Conservation (phyloP, 1,140 invertebrate species). For the Cotesia chilonis region DNA sequence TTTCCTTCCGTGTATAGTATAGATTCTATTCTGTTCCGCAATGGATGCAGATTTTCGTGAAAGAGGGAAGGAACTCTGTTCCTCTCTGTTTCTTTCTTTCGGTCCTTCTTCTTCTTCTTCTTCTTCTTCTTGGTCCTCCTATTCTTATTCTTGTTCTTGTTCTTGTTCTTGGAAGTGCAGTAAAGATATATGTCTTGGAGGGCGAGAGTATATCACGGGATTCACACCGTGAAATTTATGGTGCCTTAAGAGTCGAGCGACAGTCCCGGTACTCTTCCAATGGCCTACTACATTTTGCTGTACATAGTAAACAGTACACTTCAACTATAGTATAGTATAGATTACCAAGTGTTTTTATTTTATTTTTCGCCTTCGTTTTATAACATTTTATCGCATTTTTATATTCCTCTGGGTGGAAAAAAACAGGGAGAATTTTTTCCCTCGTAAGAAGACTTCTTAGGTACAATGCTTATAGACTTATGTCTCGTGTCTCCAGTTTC, state of each 20-base stretch:
- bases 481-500: too few species aligned
- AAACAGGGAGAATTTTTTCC: conserved; percentile 1
- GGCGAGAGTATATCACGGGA: conserved; percentile 41
- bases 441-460: too few species aligned
- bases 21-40: not conserved
- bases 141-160: not conserved
- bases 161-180: not conserved
- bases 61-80: not conserved
- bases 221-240: conserved; percentile 48
- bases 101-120: too few species aligned
- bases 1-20: not conserved
- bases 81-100: too few species aligned
- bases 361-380: too few species aligned
- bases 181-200: conserved; percentile 33
- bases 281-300: too few species aligned
- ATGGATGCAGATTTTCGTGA: conserved; percentile 18
- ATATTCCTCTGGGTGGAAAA: conserved; percentile 15
- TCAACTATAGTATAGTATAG: conserved; percentile 38
- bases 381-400: too few species aligned
- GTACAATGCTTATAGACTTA: too few species aligned
- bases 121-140: not conserved
- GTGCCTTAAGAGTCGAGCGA: conserved; percentile 28
- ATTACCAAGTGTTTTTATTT: conserved; percentile 36
- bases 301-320: conserved; percentile 19
- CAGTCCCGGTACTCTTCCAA: not conserved